phyloP scores from a whole-genome alignment of 2,888 invertebrate species.

The Archaeoteleia sp. region DNA sequence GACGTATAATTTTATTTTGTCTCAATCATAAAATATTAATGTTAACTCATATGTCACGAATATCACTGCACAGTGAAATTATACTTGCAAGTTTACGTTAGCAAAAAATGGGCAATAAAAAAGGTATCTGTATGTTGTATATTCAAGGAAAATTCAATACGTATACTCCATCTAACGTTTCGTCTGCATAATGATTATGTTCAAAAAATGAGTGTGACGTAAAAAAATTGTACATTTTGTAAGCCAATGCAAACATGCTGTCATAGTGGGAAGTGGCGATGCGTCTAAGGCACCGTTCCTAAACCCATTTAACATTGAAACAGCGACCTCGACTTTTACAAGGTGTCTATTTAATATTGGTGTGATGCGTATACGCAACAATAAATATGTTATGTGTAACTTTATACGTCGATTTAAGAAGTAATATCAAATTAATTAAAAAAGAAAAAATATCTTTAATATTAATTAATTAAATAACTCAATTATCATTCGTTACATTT shows the following conservation, averaged over 20 bases:
- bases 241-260: conserved; percentile 18
- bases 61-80: conserved; percentile 22
- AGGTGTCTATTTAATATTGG: too few species aligned
- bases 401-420: too few species aligned
- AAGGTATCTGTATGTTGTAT: conserved; percentile 18
- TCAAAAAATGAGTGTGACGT: neutral
- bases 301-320: conserved; percentile 43
- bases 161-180: neutral
- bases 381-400: too few species aligned
- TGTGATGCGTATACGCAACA: too few species aligned
- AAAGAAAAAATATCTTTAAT: too few species aligned
- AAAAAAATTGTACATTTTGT: conserved; percentile 8
- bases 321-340: conserved; percentile 35
- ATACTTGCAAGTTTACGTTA: conserved; percentile 32
- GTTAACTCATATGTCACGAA: conserved; percentile 14
- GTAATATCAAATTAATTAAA: too few species aligned
- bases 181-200: neutral
- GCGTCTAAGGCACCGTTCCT: conserved; percentile 36
- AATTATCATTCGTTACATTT: too few species aligned
- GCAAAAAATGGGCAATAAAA: conserved; percentile 30
- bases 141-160: conserved; percentile 26
- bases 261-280: conserved; percentile 32
- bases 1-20: neutral
- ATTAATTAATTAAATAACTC: too few species aligned
- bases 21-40: neutral